These are phyloP conservation scores for Priocnemis perturbator DNA, from an alignment of 2,888 invertebrate species.

Conservation along the genomic window DNA sequence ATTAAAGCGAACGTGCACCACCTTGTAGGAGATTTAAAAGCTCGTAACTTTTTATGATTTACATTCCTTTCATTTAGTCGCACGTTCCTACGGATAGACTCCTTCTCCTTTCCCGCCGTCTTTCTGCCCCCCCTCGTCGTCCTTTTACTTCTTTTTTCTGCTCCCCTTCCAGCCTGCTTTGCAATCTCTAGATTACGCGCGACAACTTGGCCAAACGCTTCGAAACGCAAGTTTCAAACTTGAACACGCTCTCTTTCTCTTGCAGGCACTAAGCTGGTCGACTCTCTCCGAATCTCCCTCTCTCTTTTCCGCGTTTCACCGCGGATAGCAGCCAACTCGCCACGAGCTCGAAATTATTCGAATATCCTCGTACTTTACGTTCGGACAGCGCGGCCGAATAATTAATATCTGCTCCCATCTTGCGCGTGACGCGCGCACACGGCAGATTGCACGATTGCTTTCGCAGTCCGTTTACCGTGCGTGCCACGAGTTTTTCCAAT, in stretches of 20 bases:
- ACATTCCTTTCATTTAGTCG: slow-evolving; percentile 75
- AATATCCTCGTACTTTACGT: slow-evolving; percentile 31
- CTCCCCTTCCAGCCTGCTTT: slow-evolving; percentile 15
- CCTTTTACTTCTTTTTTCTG: slow-evolving; percentile 13
- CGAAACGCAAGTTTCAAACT: slow-evolving; percentile 49
- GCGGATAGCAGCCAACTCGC: slow-evolving; percentile 6
- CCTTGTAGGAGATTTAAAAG: slow-evolving; percentile 75
- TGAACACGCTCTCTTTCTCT: slow-evolving; percentile 16
- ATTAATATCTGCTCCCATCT: slow-evolving; percentile 31
- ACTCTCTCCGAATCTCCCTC: no score
- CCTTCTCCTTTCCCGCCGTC: slow-evolving; percentile 33
- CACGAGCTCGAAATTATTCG: slow-evolving; percentile 53
- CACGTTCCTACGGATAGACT: slow-evolving; percentile 68
- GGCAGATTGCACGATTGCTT: background rate
- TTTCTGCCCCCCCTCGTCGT: slow-evolving; percentile 8
- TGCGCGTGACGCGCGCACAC: slow-evolving; percentile 6
- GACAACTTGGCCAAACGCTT: slow-evolving; percentile 55
- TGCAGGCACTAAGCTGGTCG: no score
- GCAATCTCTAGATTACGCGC: slow-evolving; percentile 58
- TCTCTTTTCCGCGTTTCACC: slow-evolving; percentile 23
- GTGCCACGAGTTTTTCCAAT: background rate
- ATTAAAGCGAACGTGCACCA: slow-evolving; percentile 75
- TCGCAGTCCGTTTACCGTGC: background rate
- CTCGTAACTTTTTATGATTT: slow-evolving; percentile 76
- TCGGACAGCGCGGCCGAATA: slow-evolving; percentile 34